phyloP scores from a whole-genome alignment of 1,140 invertebrate species.

The Drosophila sucinea region DNA sequence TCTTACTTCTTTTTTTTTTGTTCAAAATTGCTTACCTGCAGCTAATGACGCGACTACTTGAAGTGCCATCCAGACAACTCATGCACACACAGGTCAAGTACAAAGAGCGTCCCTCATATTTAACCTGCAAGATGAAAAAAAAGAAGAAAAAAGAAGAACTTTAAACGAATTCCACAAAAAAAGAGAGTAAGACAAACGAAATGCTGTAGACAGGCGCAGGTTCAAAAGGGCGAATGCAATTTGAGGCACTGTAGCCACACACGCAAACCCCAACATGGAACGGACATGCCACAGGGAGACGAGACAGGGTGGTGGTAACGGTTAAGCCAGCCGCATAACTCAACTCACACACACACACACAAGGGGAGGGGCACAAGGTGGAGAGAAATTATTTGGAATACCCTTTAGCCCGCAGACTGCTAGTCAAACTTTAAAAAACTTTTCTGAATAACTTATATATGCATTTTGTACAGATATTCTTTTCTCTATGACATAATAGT shows the following conservation, averaged over 20 bases:
- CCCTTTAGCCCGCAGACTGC: neutral
- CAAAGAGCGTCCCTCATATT: slow-evolving; percentile 93
- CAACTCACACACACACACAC: slow-evolving; percentile 21
- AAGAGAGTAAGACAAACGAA: neutral
- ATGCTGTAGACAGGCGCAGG: slow-evolving; percentile 2
- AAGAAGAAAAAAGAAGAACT: slow-evolving; percentile 6
- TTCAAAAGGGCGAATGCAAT: slow-evolving; percentile 8
- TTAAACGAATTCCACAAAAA: slow-evolving; percentile 24
- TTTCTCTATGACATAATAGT: slow-evolving; percentile 2
- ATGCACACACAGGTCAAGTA: slow-evolving; percentile 97
- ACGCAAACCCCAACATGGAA: slow-evolving; percentile 3
- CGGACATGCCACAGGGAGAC: slow-evolving; percentile 29
- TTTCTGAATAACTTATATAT: slow-evolving; percentile 8
- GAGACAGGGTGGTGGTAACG: slow-evolving; percentile 17
- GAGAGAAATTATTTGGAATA: slow-evolving; percentile 68
- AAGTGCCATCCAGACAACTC: slow-evolving; percentile 93
- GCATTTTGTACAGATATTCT: slow-evolving; percentile 7
- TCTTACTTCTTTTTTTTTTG: neutral
- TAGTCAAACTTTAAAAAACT: neutral
- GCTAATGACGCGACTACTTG: slow-evolving; percentile 88
- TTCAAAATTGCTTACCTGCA: slow-evolving; percentile 85
- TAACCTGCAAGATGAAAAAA: slow-evolving; percentile 87
- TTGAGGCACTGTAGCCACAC: slow-evolving; percentile 21
- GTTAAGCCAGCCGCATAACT: slow-evolving; percentile 54
- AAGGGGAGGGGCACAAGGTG: slow-evolving; percentile 5